These are phyloP conservation scores for Rhinolophus sinicus DNA, from an alignment of 2,113 vertebrate genomes.

Conservation along the genomic window DNA sequence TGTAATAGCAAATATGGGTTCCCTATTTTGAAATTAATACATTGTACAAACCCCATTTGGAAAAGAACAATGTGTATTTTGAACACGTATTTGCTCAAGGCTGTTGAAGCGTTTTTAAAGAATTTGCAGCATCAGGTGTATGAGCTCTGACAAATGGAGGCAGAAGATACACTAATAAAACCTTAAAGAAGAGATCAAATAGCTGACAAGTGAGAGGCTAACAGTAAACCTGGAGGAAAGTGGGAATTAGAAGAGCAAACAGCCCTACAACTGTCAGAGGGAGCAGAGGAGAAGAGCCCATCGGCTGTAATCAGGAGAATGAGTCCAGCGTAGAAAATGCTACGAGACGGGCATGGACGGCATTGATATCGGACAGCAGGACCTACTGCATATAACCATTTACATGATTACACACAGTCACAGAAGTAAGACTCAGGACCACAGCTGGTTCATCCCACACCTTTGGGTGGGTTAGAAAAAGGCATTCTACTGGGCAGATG, in stretches of 20 bases:
- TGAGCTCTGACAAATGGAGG: slow-evolving; percentile 36
- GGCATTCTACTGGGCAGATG: not conserved
- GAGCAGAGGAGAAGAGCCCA: not conserved
- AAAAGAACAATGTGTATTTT: not conserved
- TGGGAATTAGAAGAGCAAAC: slow-evolving; percentile 4
- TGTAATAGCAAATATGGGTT: not conserved
- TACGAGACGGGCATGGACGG: not conserved
- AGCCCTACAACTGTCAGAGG: not conserved
- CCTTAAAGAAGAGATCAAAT: slow-evolving; percentile 1
- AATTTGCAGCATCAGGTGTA: not conserved
- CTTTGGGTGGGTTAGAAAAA: not conserved
- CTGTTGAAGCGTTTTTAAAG: not conserved
- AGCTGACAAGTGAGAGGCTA: not conserved
- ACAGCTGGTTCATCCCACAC: not conserved
- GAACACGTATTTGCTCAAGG: not conserved
- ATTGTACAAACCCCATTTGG: not conserved
- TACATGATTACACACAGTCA: not conserved
- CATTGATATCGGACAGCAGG: not conserved
- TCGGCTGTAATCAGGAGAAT: not conserved
- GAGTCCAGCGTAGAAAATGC: not conserved
- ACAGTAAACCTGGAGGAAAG: not conserved
- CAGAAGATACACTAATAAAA: not conserved
- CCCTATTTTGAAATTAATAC: slow-evolving; percentile 38
- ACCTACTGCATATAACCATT: not conserved
- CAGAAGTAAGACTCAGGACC: not conserved